Conservation (phyloP, 2,113 vertebrate genomes). For the Pangasianodon hypophthalmus region DNA sequence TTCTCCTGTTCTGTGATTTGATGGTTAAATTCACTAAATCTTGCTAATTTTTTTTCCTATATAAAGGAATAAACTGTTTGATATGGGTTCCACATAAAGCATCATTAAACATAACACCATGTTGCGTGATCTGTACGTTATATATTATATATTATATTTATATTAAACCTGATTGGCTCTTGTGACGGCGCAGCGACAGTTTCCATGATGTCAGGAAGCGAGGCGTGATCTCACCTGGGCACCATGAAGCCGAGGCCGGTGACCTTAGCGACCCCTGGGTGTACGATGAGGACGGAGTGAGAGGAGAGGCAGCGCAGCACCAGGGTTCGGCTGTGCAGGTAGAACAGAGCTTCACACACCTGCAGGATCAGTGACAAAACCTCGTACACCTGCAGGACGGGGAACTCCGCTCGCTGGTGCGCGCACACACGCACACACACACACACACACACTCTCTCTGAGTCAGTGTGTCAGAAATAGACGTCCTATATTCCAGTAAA, state of each 20-base stretch:
- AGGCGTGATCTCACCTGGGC: conserved; percentile 52
- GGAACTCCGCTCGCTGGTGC: conserved; percentile 54
- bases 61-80: neutral
- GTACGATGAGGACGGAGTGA: conserved; percentile 71
- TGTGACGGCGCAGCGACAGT: neutral
- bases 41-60: neutral
- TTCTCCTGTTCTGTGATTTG: neutral
- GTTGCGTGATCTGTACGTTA: neutral
- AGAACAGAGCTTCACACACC: conserved; percentile 72
- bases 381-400: conserved; percentile 40
- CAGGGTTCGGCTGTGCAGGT: conserved; percentile 65
- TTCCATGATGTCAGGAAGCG: neutral
- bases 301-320: conserved; percentile 71
- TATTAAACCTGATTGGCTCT: neutral
- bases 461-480: neutral
- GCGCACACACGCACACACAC: neutral
- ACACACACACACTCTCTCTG: neutral
- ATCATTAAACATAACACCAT: neutral
- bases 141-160: neutral
- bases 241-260: conserved; percentile 69
- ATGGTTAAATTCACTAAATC: neutral
- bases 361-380: conserved; percentile 69
- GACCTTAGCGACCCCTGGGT: conserved; percentile 70
- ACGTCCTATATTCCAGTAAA: neutral
- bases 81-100: neutral